Conservation (phyloP, 2,113 vertebrate genomes). For the Sterna hirundo region DNA sequence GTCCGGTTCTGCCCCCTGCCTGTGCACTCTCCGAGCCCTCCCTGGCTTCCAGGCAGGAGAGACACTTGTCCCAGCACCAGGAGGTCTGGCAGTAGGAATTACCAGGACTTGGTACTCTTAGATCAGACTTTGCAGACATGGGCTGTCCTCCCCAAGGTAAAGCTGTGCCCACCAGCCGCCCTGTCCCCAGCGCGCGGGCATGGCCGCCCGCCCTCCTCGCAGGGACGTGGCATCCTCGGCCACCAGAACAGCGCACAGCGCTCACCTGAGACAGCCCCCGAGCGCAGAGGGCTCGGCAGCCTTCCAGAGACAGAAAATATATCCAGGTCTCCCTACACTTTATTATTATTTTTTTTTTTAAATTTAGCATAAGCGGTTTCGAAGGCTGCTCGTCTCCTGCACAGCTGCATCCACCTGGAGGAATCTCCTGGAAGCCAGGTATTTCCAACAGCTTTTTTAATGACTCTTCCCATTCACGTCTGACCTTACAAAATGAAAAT, state of each 20-base stretch:
- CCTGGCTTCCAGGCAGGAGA: background rate
- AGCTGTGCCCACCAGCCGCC: background rate
- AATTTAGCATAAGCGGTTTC: background rate
- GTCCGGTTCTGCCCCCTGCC: background rate
- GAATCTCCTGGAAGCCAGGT: background rate
- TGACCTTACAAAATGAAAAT: constrained; percentile 78
- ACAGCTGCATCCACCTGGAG: background rate
- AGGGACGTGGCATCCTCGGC: background rate
- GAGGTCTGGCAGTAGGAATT: background rate
- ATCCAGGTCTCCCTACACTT: background rate
- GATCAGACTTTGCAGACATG: background rate
- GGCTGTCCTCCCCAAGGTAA: background rate
- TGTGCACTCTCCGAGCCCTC: background rate
- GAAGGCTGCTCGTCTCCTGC: background rate
- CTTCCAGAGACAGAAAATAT: background rate
- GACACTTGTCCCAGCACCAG: background rate
- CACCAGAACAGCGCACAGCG: background rate
- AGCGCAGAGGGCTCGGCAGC: background rate
- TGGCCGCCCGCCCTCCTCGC: rapidly evolving
- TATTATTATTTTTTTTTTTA: background rate
- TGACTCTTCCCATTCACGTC: background rate
- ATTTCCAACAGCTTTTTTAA: background rate
- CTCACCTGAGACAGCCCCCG: background rate
- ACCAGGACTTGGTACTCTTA: background rate
- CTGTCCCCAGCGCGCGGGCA: background rate